Base-by-base conservation (phyloP, 2,888 invertebrate species). In the Dendrolimus houi region DNA sequence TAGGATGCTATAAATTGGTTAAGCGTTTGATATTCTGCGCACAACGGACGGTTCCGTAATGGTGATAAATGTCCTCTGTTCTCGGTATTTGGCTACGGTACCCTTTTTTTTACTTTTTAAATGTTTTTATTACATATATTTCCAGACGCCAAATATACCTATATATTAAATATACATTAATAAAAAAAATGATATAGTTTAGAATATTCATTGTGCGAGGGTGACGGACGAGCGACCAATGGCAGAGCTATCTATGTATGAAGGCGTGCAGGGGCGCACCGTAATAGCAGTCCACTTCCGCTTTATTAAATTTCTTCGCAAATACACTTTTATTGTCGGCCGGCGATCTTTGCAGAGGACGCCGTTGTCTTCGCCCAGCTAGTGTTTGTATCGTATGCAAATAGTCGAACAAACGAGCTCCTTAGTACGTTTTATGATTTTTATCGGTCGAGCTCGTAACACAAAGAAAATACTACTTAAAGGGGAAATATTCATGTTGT, bases 261-360 rank as follows among this genome's bases (percentile, higher is more conserved):
- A 68, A 72, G 65, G 67, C 68, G 67, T 68, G 68, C 64, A 78
- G 81, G 79, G 81, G 79, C 72, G 74, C 71, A 75, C 73, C 79
- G 73, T 85, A 85, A 86, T 83, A 75, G 81, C 77, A 75, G 79
- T 83, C 85, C 85, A 83, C 85, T 90, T 90, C 88, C 87, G 87
- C 89, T 83, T 89, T 90, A 90, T 89, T 90, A 90, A 89, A 90
- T 90, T 89, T 90, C 90, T 88, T 87, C 79, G 87, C 89, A 89
- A 90, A 89, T 85, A 89, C 83, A 85, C 81, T 88, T 89, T 90
- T 90, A 90, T 85, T 87, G 86, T 80, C 79, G 74, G 71, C 80
- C 83, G 74, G 76, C 81, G 84, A 85, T 85, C 86, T 85, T 82
- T 82, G 80, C 75, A 78, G 75, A 79, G 80, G 80, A 81, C 81